Evolutionary conservation across 2,797 vertebrate genomes (phyloP).

Genomic region (Protosalanx chinensis): DNA sequence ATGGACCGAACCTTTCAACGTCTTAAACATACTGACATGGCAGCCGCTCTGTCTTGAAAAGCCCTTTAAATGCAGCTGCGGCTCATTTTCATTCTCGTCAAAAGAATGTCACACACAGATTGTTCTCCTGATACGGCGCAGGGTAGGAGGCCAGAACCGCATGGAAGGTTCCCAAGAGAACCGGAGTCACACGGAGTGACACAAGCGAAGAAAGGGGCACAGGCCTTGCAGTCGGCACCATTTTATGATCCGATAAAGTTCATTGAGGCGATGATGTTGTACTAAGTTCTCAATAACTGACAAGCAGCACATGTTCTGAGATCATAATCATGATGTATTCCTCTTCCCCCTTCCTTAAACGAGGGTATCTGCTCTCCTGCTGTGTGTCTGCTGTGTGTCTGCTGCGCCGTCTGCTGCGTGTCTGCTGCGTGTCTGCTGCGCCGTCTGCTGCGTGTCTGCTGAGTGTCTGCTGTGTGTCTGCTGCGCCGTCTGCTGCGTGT

Average conservation of each 20-base stretch:
- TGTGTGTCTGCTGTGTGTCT: too few relatives aligned
- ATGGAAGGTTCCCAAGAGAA: neutral
- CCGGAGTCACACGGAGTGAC: neutral
- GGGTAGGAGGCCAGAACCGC: neutral
- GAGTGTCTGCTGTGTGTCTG: too few relatives aligned
- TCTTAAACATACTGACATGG: slow-evolving; percentile 6
- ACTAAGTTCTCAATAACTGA: neutral
- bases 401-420: too few relatives aligned
- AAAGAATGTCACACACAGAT: slow-evolving; percentile 18
- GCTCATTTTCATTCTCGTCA: slow-evolving; percentile 21
- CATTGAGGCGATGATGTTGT: slow-evolving; percentile 11
- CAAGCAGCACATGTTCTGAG: too few relatives aligned
- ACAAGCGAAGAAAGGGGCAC: too few relatives aligned
- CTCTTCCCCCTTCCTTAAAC: too few relatives aligned
- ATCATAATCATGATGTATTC: too few relatives aligned
- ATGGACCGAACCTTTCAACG: neutral
- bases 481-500: too few relatives aligned
- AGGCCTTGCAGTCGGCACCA: neutral
- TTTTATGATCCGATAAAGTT: slow-evolving; percentile 23
- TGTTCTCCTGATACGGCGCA: slow-evolving; percentile 9
- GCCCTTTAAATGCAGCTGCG: slow-evolving; percentile 20
- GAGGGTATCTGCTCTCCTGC: too few relatives aligned
- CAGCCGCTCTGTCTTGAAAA: slow-evolving; percentile 10
- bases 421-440: too few relatives aligned
- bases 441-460: too few relatives aligned